Conservation (phyloP, 2,888 invertebrate genomes). For the Epinotia bilunana region DNA sequence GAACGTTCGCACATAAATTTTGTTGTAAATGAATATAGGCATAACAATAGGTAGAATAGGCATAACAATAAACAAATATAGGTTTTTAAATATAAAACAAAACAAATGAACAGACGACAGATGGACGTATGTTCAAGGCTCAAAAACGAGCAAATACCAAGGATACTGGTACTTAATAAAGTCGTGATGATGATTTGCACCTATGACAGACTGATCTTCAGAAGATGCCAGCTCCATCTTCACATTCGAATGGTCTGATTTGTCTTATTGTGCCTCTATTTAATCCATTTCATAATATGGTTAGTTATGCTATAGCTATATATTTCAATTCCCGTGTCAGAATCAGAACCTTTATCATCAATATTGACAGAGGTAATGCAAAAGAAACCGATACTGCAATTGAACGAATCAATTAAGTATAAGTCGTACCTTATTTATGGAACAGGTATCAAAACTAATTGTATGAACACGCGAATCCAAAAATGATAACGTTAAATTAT, state of each 20-base stretch:
- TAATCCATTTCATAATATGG: too few relatives aligned
- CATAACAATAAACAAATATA: not conserved
- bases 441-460: slow-evolving; percentile 1
- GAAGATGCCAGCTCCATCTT: too few relatives aligned
- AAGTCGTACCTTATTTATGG: not conserved
- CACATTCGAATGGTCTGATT: too few relatives aligned
- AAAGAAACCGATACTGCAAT: not conserved
- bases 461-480: not conserved
- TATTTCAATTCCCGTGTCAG: not conserved
- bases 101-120: too few relatives aligned
- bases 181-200: too few relatives aligned
- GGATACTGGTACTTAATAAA: too few relatives aligned
- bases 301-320: too few relatives aligned
- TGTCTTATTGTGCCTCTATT: too few relatives aligned
- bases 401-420: not conserved
- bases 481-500: slow-evolving; percentile 8
- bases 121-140: too few relatives aligned
- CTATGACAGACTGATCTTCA: too few relatives aligned
- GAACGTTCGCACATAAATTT: not conserved
- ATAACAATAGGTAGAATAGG: not conserved
- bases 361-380: not conserved
- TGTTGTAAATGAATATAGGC: not conserved
- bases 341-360: not conserved
- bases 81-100: too few relatives aligned
- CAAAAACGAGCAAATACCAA: too few relatives aligned